phyloP scores from a whole-genome alignment of 2,797 vertebrate species.

The Rhynchonycteris naso region DNA sequence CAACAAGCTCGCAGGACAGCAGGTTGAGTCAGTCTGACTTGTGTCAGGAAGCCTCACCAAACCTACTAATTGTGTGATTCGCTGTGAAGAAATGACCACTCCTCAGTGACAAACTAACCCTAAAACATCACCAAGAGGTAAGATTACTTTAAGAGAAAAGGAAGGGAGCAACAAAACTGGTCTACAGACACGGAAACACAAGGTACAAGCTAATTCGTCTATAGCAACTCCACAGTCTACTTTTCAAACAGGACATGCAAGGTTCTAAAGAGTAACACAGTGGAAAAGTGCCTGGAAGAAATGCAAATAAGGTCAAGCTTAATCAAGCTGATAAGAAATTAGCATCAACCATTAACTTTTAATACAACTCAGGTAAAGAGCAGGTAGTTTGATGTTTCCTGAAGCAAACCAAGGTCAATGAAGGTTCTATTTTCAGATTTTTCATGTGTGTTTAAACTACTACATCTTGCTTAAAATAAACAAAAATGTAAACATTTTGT shows the following conservation, averaged over 20 bases:
- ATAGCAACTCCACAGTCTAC: not conserved
- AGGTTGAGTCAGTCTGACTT: not conserved
- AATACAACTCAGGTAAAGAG: conserved; percentile 53
- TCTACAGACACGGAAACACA: not conserved
- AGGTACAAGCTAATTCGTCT: not conserved
- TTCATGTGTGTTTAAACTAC: conserved; percentile 59
- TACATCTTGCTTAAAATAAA: conserved; percentile 36
- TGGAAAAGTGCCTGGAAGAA: not conserved
- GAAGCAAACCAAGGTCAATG: conserved; percentile 69
- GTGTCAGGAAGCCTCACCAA: conserved; percentile 44
- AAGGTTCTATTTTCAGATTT: conserved; percentile 53
- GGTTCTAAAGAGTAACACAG: not conserved
- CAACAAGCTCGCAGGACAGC: not conserved
- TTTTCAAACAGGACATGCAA: conserved; percentile 11
- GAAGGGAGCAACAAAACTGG: not conserved
- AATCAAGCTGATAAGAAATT: conserved; percentile 43
- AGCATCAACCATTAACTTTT: conserved; percentile 48
- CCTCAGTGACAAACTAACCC: conserved; percentile 57
- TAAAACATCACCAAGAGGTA: conserved; percentile 36
- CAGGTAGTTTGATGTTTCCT: conserved; percentile 54
- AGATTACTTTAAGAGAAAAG: not conserved
- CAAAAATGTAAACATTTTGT: conserved; percentile 39
- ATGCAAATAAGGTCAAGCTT: conserved; percentile 53
- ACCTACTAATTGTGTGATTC: conserved; percentile 58
- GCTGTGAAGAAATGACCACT: conserved; percentile 61